Evolutionary conservation across 2,113 vertebrate genomes (phyloP).

Genomic region (Bagarius yarrelli): DNA sequence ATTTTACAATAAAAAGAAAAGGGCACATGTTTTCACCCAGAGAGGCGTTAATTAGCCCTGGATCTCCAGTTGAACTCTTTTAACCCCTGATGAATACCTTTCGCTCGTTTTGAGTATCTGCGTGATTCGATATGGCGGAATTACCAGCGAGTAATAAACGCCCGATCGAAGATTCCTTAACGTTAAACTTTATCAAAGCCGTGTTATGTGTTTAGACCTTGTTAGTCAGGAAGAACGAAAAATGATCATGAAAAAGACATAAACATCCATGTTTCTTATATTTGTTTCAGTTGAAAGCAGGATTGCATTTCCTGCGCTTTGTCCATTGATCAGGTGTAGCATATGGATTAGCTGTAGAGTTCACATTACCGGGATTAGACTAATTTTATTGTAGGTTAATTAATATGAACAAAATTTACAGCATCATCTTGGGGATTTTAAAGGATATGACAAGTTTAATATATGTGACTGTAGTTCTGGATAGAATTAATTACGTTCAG

Average conservation of each 20-base stretch:
- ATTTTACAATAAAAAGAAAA: conserved; percentile 58
- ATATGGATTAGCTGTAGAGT: background rate
- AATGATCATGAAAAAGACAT: conserved; percentile 59
- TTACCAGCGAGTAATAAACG: conserved; percentile 45
- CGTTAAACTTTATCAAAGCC: conserved; percentile 41
- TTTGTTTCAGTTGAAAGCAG: conserved; percentile 34
- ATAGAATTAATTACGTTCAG: background rate
- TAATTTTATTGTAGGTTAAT: background rate
- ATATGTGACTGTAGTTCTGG: background rate
- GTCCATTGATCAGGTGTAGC: background rate
- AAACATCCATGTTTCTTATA: conserved; percentile 65
- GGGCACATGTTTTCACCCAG: conserved; percentile 60
- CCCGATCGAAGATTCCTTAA: conserved; percentile 40
- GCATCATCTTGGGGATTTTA: background rate
- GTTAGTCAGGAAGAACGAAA: conserved; percentile 65
- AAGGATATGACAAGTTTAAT: background rate
- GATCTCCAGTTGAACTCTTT: conserved; percentile 37
- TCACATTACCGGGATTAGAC: conserved; percentile 20
- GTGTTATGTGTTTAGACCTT: conserved; percentile 40
- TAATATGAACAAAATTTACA: background rate
- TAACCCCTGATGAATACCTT: conserved; percentile 4
- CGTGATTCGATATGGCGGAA: conserved; percentile 30
- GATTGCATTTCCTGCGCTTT: background rate
- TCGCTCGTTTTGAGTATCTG: conserved; percentile 3
- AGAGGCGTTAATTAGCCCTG: conserved; percentile 37